Evolutionary conservation across 1,140 invertebrate genomes (phyloP).

Genomic region (Calephelis virginiensis): DNA sequence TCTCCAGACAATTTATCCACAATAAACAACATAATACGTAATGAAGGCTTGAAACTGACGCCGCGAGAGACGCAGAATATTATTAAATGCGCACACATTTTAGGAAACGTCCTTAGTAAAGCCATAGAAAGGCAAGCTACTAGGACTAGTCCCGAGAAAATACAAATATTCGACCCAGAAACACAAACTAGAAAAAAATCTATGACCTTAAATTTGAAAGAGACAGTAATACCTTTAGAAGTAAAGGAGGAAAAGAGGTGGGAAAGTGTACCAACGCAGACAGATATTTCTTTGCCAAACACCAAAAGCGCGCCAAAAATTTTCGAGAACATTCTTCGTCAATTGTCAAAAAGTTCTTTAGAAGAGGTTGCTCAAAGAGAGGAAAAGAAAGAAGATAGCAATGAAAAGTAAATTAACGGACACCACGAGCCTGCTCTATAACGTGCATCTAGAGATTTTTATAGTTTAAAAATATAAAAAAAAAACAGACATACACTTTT

Average conservation of each 20-base stretch:
- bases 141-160: conserved; percentile 33
- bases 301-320: conserved; percentile 70
- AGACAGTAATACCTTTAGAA: conserved; percentile 49
- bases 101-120: conserved; percentile 56
- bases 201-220: conserved; percentile 55
- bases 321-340: conserved; percentile 66
- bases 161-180: conserved; percentile 40
- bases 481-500: no score
- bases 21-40: conserved; percentile 57
- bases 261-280: conserved; percentile 62
- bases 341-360: conserved; percentile 57
- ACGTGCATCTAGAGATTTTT: no score
- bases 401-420: not conserved
- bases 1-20: conserved; percentile 53
- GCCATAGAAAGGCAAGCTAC: conserved; percentile 57
- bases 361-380: conserved; percentile 34
- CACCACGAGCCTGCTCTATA: not conserved
- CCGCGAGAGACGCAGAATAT: conserved; percentile 64
- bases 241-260: conserved; percentile 56
- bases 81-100: conserved; percentile 66
- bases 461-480: no score
- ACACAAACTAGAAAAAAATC: conserved; percentile 51
- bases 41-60: conserved; percentile 57
- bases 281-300: conserved; percentile 67
- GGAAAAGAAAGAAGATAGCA: conserved; percentile 21